A percentile compares a stretch with the other conserved stretches of the same genome.
phyloP scores from a whole-genome alignment of 2,888 invertebrate species.

The Troides helena region DNA sequence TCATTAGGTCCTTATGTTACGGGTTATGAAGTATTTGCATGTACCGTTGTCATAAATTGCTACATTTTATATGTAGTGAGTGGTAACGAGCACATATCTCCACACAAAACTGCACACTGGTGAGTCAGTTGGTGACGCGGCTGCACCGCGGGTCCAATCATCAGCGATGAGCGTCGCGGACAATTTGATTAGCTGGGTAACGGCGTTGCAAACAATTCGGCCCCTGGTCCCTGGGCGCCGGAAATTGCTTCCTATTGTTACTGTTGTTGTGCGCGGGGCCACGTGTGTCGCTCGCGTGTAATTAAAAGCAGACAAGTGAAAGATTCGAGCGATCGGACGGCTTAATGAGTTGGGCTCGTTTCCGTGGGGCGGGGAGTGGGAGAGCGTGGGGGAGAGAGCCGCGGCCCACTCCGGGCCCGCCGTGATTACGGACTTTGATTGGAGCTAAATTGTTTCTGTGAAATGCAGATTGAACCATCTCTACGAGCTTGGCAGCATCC shows the following conservation, averaged over 20 bases:
- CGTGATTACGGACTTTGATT: conserved; percentile 20
- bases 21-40: no score
- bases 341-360: conserved; percentile 24
- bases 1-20: no score
- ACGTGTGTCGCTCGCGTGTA: conserved; percentile 16
- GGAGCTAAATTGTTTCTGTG: conserved; percentile 26
- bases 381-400: neutral
- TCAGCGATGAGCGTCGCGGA: no score
- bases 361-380: conserved; percentile 1
- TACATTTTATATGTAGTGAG: no score
- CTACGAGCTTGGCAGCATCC: neutral
- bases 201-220: no score
- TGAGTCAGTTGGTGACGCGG: no score
- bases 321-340: conserved; percentile 27
- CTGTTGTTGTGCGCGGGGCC: conserved; percentile 20
- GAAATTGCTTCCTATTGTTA: conserved; percentile 13
- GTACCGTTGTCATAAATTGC: no score
- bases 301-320: conserved; percentile 30
- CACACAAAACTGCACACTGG: no score
- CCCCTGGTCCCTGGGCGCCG: neutral
- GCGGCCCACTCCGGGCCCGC: conserved; percentile 6
- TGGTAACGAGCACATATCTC: no score
- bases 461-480: conserved; percentile 1
- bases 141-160: no score
- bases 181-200: no score